These are phyloP conservation scores for Adelges cooleyi DNA, from an alignment of 1,140 invertebrate species.

Conservation along the genomic window DNA sequence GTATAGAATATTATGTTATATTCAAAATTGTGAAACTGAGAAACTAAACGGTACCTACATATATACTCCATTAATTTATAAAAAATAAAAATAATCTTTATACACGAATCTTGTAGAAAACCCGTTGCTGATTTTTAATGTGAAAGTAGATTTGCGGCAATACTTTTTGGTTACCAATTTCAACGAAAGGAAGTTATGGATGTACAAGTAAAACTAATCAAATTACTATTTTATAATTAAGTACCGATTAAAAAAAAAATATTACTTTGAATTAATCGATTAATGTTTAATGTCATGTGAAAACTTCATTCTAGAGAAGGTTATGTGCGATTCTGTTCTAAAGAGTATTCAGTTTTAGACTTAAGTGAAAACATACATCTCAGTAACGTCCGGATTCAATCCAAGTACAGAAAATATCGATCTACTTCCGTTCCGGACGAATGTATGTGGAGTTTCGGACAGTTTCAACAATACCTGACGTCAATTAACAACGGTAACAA, in stretches of 20 bases:
- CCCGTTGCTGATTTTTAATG: neutral
- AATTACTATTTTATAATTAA: no score
- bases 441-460: slow-evolving; percentile 3
- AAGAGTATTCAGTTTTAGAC: neutral
- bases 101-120: neutral
- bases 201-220: neutral
- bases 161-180: slow-evolving; percentile 1
- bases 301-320: neutral
- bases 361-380: neutral
- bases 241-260: no score
- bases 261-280: no score
- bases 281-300: no score
- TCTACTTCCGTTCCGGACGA: neutral
- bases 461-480: neutral
- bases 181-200: neutral
- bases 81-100: no score
- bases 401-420: neutral
- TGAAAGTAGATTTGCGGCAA: neutral
- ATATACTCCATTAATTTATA: no score
- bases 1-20: no score
- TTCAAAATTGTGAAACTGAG: no score
- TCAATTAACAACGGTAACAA: neutral
- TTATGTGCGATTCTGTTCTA: slow-evolving; percentile 7
- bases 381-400: neutral
- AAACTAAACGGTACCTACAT: no score